Evolutionary conservation across 2,113 vertebrate species (phyloP).

Genomic region (Mohoua ochrocephala): DNA sequence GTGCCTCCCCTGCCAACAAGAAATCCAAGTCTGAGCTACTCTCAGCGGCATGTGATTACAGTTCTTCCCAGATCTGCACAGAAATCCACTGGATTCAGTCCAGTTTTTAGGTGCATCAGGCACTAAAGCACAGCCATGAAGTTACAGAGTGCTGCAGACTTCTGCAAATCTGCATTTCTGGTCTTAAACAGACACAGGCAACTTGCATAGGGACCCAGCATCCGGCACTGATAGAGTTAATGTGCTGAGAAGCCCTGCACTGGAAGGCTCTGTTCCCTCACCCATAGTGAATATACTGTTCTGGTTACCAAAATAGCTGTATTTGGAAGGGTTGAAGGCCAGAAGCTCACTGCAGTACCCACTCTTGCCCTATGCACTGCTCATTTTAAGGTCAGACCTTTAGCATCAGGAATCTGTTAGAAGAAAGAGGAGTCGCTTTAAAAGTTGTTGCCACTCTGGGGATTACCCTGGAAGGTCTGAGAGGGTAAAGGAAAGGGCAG

Average conservation of each 20-base stretch:
- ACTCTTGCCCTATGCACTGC: conserved; percentile 5
- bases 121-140: not conserved
- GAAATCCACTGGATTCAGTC: not conserved
- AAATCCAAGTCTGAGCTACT: not conserved
- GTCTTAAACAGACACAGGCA: not conserved
- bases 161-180: not conserved
- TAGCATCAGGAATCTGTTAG: conserved; percentile 60
- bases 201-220: not conserved
- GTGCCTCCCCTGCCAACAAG: not conserved
- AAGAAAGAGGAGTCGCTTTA: conserved; percentile 13
- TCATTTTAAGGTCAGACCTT: conserved; percentile 54
- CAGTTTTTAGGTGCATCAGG: not conserved
- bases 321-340: not conserved
- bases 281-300: not conserved
- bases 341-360: not conserved
- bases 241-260: not conserved
- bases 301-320: not conserved
- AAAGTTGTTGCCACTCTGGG: conserved; percentile 23
- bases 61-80: not conserved
- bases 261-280: not conserved
- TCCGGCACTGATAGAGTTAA: conserved; percentile 21
- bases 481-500: conserved; percentile 33
- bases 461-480: not conserved
- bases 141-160: not conserved
- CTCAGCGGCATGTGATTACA: not conserved